These are phyloP conservation scores for Odontesthes bonariensis DNA, from an alignment of 2,113 vertebrate genomes.

Conservation along the genomic window DNA sequence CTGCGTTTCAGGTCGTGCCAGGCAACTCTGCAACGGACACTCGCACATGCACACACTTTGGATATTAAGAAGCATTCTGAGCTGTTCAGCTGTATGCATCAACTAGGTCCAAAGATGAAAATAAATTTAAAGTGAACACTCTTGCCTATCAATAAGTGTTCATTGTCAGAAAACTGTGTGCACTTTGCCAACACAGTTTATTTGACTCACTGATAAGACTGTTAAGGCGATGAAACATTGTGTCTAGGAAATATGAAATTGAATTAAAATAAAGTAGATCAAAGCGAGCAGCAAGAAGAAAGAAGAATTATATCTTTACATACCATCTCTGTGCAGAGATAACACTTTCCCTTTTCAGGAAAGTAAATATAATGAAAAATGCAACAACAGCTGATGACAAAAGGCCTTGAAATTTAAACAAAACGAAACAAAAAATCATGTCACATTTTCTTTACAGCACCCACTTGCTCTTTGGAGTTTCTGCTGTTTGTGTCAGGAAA, in stretches of 20 bases:
- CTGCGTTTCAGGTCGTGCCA: conserved; percentile 84
- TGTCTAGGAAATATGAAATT: conserved; percentile 9
- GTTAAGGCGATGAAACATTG: conserved; percentile 34
- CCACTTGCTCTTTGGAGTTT: conserved; percentile 57
- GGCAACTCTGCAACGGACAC: conserved; percentile 59
- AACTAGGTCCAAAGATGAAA: conserved; percentile 51
- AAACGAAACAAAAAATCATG: conserved; percentile 31
- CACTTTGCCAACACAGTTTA: conserved; percentile 66
- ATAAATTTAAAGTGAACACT: conserved; percentile 57
- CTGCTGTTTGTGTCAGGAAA: conserved; percentile 70
- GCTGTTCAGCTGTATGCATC: conserved; percentile 56
- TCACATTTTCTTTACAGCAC: conserved; percentile 49
- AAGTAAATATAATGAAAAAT: conserved; percentile 2
- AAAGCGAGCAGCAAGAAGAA: background rate
- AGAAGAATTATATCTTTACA: background rate
- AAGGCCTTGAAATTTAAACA: conserved; percentile 5
- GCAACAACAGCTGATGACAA: conserved; percentile 9
- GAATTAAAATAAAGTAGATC: background rate
- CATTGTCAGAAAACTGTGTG: conserved; percentile 55
- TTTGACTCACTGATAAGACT: conserved; percentile 67
- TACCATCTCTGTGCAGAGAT: background rate
- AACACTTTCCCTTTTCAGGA: background rate
- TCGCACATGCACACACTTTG: conserved; percentile 51
- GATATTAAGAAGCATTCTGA: conserved; percentile 72
- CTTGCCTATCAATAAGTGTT: conserved; percentile 59